These are phyloP conservation scores for Lasius fuliginosus DNA, from an alignment of 2,888 invertebrate genomes.

Conservation along the genomic window DNA sequence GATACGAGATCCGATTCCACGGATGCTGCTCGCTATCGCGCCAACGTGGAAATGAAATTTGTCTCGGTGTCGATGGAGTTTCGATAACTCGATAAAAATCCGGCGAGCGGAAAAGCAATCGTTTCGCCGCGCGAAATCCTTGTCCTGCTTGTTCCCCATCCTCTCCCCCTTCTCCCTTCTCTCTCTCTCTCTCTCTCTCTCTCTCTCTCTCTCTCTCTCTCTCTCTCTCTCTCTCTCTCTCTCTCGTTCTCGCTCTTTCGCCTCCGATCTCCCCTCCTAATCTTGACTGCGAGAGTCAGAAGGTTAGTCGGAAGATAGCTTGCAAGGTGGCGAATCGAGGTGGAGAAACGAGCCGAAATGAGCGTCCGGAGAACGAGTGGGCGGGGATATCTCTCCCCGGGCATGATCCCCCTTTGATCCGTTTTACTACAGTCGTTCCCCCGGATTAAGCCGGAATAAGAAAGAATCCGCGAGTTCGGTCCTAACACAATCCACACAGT, in stretches of 20 bases:
- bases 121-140: conserved; percentile 58
- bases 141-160: conserved; percentile 36
- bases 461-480: conserved; percentile 69
- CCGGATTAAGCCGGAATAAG: conserved; percentile 81
- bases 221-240: neutral
- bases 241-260: neutral
- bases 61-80: conserved; percentile 63
- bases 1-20: conserved; percentile 24
- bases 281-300: conserved; percentile 42
- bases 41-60: conserved; percentile 39
- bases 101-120: conserved; percentile 67
- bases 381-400: conserved; percentile 54
- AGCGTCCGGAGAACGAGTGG: conserved; percentile 68
- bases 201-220: neutral
- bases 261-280: conserved; percentile 41
- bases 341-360: conserved; percentile 64
- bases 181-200: neutral
- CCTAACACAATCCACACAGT: conserved; percentile 10
- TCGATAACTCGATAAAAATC: conserved; percentile 73
- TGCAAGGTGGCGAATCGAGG: conserved; percentile 40
- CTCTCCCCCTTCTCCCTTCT: conserved; percentile 13
- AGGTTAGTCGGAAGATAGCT: conserved; percentile 34
- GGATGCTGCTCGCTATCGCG: conserved; percentile 25
- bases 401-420: conserved; percentile 83
- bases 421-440: conserved; percentile 81